Evolutionary conservation across 2,113 vertebrate genomes (phyloP).

Genomic region (Hydropotes inermis): DNA sequence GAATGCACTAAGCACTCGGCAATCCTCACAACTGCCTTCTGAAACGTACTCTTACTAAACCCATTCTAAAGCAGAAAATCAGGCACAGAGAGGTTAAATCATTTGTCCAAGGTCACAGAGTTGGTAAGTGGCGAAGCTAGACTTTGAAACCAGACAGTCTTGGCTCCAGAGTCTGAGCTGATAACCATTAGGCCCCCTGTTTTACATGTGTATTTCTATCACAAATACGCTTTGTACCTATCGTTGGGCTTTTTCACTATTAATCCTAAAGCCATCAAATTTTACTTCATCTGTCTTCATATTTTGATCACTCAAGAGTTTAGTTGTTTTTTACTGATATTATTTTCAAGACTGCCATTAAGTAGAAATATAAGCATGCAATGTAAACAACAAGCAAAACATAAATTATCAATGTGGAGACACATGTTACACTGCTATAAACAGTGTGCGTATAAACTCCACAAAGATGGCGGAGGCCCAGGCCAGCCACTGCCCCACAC

Average conservation of each 20-base stretch:
- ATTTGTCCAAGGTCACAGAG: neutral
- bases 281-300: slow-evolving; percentile 26
- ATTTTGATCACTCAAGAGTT: neutral
- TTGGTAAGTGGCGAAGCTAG: neutral
- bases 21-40: neutral
- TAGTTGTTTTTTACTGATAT: neutral
- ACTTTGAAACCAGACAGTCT: neutral
- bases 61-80: neutral
- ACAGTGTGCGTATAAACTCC: neutral
- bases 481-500: neutral
- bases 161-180: neutral
- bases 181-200: neutral
- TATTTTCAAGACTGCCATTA: neutral
- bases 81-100: neutral
- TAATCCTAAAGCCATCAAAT: neutral
- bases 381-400: neutral
- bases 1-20: neutral
- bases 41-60: neutral
- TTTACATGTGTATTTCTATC: neutral
- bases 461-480: no score
- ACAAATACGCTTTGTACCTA: neutral
- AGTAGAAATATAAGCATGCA: neutral
- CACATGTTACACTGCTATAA: neutral
- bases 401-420: neutral
- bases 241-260: neutral